These are phyloP conservation scores for Lasiurus borealis DNA, from an alignment of 2,113 vertebrate species.

Conservation along the genomic window DNA sequence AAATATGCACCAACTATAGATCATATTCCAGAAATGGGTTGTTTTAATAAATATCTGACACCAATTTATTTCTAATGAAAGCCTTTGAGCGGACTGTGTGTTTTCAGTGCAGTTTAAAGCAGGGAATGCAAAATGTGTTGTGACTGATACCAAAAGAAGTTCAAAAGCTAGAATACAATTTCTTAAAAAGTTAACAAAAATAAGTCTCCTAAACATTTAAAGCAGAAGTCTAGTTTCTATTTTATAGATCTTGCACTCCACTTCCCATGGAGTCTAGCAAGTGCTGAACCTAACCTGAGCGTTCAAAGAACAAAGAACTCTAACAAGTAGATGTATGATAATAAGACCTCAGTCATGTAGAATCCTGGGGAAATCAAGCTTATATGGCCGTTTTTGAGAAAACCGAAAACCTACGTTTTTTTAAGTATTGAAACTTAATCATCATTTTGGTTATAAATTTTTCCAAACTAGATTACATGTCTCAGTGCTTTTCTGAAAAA, in stretches of 20 bases:
- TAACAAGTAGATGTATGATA: conserved; percentile 6
- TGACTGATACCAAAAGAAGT: conserved; percentile 72
- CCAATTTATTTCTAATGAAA: conserved; percentile 73
- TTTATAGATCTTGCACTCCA: conserved; percentile 27
- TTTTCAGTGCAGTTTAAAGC: conserved; percentile 67
- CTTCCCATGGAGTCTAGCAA: background rate
- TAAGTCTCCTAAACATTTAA: conserved; percentile 60
- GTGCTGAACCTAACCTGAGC: background rate
- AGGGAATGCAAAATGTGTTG: conserved; percentile 69
- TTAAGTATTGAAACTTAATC: conserved; percentile 45
- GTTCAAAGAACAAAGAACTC: conserved; percentile 46
- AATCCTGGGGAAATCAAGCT: background rate
- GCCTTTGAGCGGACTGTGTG: conserved; percentile 41
- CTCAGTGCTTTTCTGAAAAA: conserved; percentile 7
- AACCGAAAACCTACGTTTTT: conserved; percentile 48
- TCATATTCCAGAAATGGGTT: conserved; percentile 30
- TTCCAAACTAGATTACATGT: conserved; percentile 54
- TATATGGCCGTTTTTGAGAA: conserved; percentile 19
- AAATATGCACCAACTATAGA: background rate
- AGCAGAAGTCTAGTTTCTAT: conserved; percentile 40
- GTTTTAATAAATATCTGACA: conserved; percentile 56
- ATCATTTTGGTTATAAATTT: conserved; percentile 56
- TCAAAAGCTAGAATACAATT: conserved; percentile 68
- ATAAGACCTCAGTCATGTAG: background rate
- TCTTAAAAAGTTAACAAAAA: conserved; percentile 30